Base-by-base conservation (phyloP, 1,140 invertebrate species). In the Nymphalis io region DNA sequence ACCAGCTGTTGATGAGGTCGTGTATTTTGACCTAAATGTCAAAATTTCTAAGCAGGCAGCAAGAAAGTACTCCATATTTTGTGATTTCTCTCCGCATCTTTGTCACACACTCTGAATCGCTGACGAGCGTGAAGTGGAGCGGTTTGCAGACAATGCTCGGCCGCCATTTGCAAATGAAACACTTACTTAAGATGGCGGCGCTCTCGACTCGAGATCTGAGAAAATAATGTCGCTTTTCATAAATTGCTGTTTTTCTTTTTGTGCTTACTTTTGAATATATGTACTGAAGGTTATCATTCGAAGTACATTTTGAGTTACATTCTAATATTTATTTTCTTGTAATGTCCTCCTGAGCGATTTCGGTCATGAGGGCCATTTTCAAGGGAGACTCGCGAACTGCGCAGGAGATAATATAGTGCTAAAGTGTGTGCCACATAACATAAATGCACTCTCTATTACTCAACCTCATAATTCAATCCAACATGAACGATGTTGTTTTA, bases 91-190 rank as follows among this genome's bases (percentile, higher is more conserved):
- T 46, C 21, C 16, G 21, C 42, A 58, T 51, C 21, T 60, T 58
- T 60, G 57, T 58, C 60, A 51, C 60, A 33, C 40, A 53, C 65
- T 60, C 57, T 68, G 65, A 68, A 38, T 51, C 60, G 51, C 42
- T 44, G 42, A 33, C 60, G 44, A 48, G 65, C 59, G 27, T 53
- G 60, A 58, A 62, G 42, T 58, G 60, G 48, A 60, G 44, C 46
- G 67, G 67, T 69, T 69, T 62, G 60, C 16, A 69, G 60, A 63
- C 67, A 63, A 69, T 61, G 53, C 42, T 20, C 57, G 64, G 44
- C 60, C 51, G 67, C 67, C 67, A 69, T 69, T 69, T 69, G 60
- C 60, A 69, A 69, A 69, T 69, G 67, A 69, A 69, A 69, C 67
- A 69, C 67, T 69, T 69, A 69, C 60, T 66, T 62, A 69, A 63